Evolutionary conservation across 2,113 vertebrate species (phyloP).

Genomic region (Agelaius tricolor): DNA sequence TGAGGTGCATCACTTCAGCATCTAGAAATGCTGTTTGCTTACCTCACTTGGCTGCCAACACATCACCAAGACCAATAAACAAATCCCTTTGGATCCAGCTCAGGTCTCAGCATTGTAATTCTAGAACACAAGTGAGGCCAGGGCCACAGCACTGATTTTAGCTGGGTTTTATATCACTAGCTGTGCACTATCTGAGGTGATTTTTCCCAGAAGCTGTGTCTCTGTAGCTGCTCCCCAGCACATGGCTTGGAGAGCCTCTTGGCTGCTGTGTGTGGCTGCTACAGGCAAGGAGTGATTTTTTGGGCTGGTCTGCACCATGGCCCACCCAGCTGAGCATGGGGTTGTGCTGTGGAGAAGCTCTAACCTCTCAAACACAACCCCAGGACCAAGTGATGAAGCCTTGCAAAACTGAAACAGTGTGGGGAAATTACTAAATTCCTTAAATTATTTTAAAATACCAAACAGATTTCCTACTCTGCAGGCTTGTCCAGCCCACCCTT

Average conservation of each 20-base stretch:
- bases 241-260: not conserved
- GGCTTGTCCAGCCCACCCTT: not conserved
- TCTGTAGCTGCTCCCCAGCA: not conserved
- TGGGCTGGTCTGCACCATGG: not conserved
- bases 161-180: not conserved
- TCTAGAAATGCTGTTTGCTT: not conserved
- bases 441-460: not conserved
- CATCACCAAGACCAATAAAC: not conserved
- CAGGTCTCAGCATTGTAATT: not conserved
- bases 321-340: not conserved
- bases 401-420: not conserved
- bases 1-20: accelerated
- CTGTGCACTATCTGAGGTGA: not conserved
- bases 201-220: not conserved
- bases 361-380: not conserved
- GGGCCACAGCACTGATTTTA: not conserved
- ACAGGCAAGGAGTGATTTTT: not conserved
- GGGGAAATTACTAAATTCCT: not conserved
- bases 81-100: not conserved
- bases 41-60: not conserved
- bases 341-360: not conserved
- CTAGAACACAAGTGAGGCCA: not conserved
- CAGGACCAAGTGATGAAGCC: not conserved
- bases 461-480: not conserved
- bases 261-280: not conserved